Conservation (phyloP, 2,888 invertebrate genomes). For the Syritta pipiens region DNA sequence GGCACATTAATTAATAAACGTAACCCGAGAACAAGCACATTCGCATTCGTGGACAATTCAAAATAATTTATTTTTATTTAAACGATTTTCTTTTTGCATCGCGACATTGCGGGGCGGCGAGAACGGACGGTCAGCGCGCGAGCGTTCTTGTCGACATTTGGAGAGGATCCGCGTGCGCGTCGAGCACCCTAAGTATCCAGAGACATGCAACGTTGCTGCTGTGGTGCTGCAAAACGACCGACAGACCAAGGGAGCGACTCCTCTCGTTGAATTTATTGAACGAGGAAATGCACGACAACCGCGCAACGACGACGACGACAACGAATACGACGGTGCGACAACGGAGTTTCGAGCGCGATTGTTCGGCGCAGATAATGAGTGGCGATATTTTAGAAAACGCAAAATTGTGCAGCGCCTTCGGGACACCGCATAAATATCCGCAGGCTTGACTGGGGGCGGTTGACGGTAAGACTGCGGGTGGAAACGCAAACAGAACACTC, state of each 20-base stretch:
- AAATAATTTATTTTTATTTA: conserved; percentile 64
- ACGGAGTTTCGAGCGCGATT: conserved; percentile 58
- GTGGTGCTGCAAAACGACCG: neutral
- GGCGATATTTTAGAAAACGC: conserved; percentile 65
- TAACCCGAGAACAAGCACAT: conserved; percentile 43
- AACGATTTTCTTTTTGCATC: conserved; percentile 59
- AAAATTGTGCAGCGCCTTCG: conserved; percentile 60
- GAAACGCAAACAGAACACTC: too few species aligned
- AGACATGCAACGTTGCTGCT: conserved; percentile 57
- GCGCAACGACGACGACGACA: conserved; percentile 3
- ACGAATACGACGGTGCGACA: too few species aligned
- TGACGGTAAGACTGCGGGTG: too few species aligned
- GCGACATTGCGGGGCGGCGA: conserved; percentile 21
- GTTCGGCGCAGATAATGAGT: conserved; percentile 60
- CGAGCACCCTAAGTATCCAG: conserved; percentile 51
- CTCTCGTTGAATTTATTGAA: conserved; percentile 61
- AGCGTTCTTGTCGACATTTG: conserved; percentile 62
- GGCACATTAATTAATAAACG: conserved; percentile 63
- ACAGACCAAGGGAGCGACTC: conserved; percentile 33
- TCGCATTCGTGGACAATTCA: conserved; percentile 59
- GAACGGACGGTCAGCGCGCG: conserved; percentile 18
- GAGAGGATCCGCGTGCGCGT: conserved; percentile 60
- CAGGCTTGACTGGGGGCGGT: conserved; percentile 45
- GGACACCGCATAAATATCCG: conserved; percentile 42
- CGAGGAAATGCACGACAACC: conserved; percentile 56